Evolutionary conservation across 1,140 invertebrate species (phyloP).

Genomic region (Epicauta chinensis): DNA sequence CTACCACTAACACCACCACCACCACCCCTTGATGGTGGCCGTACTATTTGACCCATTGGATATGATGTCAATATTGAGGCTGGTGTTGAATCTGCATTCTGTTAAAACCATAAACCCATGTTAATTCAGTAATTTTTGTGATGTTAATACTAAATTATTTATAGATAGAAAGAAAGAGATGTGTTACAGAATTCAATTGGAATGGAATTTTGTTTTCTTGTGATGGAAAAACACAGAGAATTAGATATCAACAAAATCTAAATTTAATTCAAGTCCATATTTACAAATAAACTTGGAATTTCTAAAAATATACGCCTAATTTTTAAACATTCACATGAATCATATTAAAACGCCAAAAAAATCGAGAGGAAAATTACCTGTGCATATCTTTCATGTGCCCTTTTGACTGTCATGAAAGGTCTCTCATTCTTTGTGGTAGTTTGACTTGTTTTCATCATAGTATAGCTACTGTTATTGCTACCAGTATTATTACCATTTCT

Average conservation of each 20-base stretch:
- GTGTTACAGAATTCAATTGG: too few relatives aligned
- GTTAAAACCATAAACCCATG: conserved; percentile 16
- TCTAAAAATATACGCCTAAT: too few relatives aligned
- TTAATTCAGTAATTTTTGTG: neutral
- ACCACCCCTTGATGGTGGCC: conserved; percentile 30
- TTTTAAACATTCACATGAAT: too few relatives aligned
- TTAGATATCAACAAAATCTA: too few relatives aligned
- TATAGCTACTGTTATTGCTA: conserved; percentile 10
- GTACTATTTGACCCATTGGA: conserved; percentile 36
- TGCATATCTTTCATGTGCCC: conserved; percentile 52
- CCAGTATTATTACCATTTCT: neutral
- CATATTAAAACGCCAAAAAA: too few relatives aligned
- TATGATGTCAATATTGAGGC: conserved; percentile 33
- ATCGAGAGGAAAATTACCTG: conserved; percentile 23
- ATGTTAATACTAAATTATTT: too few relatives aligned
- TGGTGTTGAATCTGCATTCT: conserved; percentile 32
- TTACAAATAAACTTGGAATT: too few relatives aligned
- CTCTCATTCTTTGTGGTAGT: conserved; percentile 43
- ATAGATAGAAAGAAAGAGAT: too few relatives aligned
- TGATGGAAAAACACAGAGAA: too few relatives aligned
- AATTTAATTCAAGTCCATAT: too few relatives aligned
- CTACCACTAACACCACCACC: too few relatives aligned
- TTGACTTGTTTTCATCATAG: conserved; percentile 12
- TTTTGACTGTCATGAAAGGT: conserved; percentile 58
- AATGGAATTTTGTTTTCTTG: too few relatives aligned